Percentiles rank a stretch among this genome's conserved stretches.
phyloP scores from a whole-genome alignment of 2,797 vertebrate species.

The Linurgus olivaceus region DNA sequence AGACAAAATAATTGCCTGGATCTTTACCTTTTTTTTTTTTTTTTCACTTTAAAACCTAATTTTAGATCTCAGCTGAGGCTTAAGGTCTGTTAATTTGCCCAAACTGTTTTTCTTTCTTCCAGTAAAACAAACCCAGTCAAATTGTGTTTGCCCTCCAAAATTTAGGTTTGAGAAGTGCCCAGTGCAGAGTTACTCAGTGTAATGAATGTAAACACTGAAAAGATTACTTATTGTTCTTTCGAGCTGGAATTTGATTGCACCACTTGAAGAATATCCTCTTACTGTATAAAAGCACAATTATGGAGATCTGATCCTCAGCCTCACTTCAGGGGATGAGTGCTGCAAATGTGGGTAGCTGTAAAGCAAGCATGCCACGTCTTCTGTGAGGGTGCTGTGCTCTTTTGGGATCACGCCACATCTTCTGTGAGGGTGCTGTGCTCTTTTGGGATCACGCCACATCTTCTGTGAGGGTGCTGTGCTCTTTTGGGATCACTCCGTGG shows the following conservation, averaged over 20 bases:
- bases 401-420: neutral
- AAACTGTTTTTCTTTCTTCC: neutral
- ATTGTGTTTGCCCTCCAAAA: slow-evolving; percentile 5
- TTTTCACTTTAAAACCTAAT: neutral
- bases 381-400: neutral
- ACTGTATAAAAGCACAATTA: neutral
- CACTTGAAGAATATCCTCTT: neutral
- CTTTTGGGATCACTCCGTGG: neutral
- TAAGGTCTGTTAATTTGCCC: slow-evolving; percentile 5
- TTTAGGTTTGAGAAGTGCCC: neutral
- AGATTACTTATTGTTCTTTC: slow-evolving; percentile 17
- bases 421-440: neutral
- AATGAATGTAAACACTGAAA: slow-evolving; percentile 14
- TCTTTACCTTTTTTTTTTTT: neutral
- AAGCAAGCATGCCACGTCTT: neutral
- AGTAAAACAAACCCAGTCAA: neutral
- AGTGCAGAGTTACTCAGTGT: neutral
- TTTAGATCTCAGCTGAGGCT: neutral
- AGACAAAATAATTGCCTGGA: neutral
- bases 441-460: neutral
- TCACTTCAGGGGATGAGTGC: neutral
- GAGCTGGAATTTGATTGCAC: neutral
- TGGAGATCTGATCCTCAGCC: neutral
- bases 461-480: neutral
- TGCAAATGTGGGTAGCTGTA: neutral